Base-by-base conservation (phyloP, 2,888 invertebrate species). In the Eumacrocentrus americanus region DNA sequence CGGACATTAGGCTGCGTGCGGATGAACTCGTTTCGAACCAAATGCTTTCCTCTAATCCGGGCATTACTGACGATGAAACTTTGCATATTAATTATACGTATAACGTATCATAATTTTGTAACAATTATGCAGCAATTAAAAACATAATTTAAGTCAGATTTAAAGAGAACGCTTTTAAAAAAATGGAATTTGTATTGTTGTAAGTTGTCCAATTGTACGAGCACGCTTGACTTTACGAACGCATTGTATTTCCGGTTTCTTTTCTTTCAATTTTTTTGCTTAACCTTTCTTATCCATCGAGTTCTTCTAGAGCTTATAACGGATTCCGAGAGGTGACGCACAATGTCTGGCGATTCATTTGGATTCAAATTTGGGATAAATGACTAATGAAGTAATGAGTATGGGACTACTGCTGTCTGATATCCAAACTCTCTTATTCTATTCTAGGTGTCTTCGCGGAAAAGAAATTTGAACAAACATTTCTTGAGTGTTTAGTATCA, bases 1-100 rank as follows among this genome's bases (percentile, higher is more conserved):
- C 86, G 82, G 86, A 85, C 86, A 87, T 86, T 83, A 84, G 83
- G 77, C 74, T 74, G 74, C 71, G 73, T 70, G 73, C 76, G 62
- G 73, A 72, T 72, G 73, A 66, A 74, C 74, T 75, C 68, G 72
- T 76, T 66, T 77, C 72, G 71, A 73, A 72, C 67, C 70, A 75
- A 72, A 76, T 70, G 68, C 71, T 75, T 70, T 72, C 75, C 63
- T 78, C 78, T 77, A 80, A 75, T 72, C 79, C 80, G 72, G 80
- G 80, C 80, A 80, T 80, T 58, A 66, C 69, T 67, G 65, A 62
- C 48, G 58, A 51, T 66, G 61, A 55, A 60, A 60, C 54, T 61
- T 60, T 46, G 50, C 64, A 44, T 60, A 61, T 69, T 68, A 70
- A 71, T 65, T 67, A 66, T 47, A 64, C 56, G 52, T 62, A 60